These are phyloP conservation scores for Melanerpes formicivorus DNA, from an alignment of 2,113 vertebrate genomes.

Conservation along the genomic window DNA sequence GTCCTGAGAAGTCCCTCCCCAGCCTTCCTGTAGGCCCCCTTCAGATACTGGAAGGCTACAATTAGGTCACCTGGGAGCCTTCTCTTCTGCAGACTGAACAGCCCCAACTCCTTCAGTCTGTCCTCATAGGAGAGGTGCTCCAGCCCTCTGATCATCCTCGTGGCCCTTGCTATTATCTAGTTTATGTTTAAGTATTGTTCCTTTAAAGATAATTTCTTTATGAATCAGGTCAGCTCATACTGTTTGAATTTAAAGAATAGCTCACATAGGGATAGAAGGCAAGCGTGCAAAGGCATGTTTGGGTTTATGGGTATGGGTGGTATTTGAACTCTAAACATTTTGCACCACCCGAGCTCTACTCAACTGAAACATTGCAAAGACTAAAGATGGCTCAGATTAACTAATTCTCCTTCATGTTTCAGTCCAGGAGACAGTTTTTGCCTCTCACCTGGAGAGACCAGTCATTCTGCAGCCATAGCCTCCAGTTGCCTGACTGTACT, in stretches of 20 bases:
- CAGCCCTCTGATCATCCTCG: too few species aligned
- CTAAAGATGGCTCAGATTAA: not conserved
- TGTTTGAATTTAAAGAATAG: not conserved
- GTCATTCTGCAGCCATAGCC: not conserved
- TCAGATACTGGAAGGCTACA: too few species aligned
- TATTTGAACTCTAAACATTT: slow-evolving; percentile 6
- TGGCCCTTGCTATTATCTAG: not conserved
- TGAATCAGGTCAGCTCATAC: not conserved
- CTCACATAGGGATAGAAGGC: not conserved
- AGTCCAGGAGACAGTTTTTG: not conserved
- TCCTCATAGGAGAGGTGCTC: too few species aligned
- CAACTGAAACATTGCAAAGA: not conserved
- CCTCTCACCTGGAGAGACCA: not conserved
- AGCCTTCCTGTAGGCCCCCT: too few species aligned
- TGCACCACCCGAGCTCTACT: not conserved
- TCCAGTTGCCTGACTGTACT: not conserved
- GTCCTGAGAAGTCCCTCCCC: too few species aligned
- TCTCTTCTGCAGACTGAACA: too few species aligned
- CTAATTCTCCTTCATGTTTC: not conserved
- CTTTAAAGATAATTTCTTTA: not conserved
- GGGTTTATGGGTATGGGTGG: not conserved
- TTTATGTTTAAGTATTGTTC: not conserved
- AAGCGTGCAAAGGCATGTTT: not conserved
- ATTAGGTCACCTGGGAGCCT: too few species aligned
- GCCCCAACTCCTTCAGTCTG: too few species aligned